Base-by-base conservation (phyloP, 2,113 vertebrate genomes). In the Hippocampus comes region DNA sequence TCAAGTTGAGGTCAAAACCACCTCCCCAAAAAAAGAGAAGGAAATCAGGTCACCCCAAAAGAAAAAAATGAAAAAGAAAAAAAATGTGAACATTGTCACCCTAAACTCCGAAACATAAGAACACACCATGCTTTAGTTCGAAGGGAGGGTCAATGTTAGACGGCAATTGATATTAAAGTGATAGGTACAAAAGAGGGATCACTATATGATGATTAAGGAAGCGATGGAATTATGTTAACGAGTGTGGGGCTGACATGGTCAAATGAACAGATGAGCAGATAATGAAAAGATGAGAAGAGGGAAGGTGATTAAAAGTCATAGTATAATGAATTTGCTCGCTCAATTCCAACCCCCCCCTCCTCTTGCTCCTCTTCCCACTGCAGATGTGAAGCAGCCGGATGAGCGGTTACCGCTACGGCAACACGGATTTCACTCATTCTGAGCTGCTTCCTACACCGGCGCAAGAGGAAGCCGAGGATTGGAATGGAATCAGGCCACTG, bases 31-130 rank as follows among this genome's bases (percentile, higher is more conserved):
- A 69, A 90, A 75, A 51, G 71, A 78, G 23, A 1, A 11, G 9
- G 67, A 86, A 74, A 68, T 72, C 53, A 49, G 59, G 41, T 73
- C 49, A 69, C 2, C 51, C 70, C 68, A 12, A 69, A 59, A 68
- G 11, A 67, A 0, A 21, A 61, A 41, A 63, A 53, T 25, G 25
- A 25, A n/a, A 53, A 55, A 55, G 76, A 73, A 70, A 11, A 81
- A 81, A 77, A 63, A 76, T 92, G 90, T 87, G 87, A 77, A 80
- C 90, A 92, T 93, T 91, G 20, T 75, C 63, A 61, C 63, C 72
- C 82, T 55, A 82, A 84, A 90, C 89, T 92, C 93, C 94, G 92
- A 91, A 93, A 80, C 73, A 41, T 63, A 68, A 25, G 76, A 79
- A 82, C 78, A 87, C 72, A 65, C 63, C 83, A 90, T 82, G 82